Conservation (phyloP, 2,113 vertebrate species). For the Oreotrochilus melanogaster region DNA sequence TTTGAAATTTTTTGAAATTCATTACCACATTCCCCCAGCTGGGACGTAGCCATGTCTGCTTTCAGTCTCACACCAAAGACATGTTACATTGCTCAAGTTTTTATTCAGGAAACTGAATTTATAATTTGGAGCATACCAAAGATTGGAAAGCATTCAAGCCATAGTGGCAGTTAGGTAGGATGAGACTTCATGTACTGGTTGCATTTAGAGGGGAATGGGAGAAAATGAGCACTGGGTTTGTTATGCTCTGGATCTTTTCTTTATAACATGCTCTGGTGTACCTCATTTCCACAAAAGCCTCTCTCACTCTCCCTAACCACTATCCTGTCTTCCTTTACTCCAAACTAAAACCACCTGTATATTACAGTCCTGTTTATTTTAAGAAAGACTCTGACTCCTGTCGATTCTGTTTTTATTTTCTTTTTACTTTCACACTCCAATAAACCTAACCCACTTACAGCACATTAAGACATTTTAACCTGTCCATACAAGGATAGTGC, state of each 20-base stretch:
- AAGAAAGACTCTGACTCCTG: neutral
- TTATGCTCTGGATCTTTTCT: neutral
- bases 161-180: constrained; percentile 3
- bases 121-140: constrained; percentile 4
- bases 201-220: neutral
- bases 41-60: constrained; percentile 14
- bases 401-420: neutral
- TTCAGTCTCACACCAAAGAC: constrained; percentile 54
- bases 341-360: neutral
- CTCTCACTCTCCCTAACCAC: neutral
- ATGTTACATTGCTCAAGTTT: neutral
- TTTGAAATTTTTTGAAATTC: constrained; percentile 63
- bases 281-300: constrained; percentile 11
- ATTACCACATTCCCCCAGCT: constrained; percentile 55
- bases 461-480: neutral
- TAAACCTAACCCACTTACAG: neutral
- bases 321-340: neutral
- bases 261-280: neutral
- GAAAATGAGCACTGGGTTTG: neutral
- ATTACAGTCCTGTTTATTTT: constrained; percentile 4
- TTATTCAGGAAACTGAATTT: constrained; percentile 11
- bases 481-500: neutral
- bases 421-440: neutral
- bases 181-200: neutral
- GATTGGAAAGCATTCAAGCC: constrained; percentile 11